Percentiles rank a stretch among this genome's conserved stretches.
Conservation (phyloP, 2,113 vertebrate species). For the Pelodiscus sinensis region DNA sequence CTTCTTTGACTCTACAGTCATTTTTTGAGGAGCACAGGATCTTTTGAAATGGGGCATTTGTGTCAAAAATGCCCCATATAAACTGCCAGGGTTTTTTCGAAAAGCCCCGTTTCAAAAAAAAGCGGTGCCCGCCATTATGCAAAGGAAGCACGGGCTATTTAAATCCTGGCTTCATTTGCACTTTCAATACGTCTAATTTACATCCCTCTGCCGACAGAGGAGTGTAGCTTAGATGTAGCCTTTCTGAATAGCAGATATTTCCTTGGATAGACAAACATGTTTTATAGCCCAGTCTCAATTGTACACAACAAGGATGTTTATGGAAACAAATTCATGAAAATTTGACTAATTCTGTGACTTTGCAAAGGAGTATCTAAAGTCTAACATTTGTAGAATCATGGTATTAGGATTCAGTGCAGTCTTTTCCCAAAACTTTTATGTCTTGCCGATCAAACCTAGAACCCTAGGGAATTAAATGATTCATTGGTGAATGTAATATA, state of each 20-base stretch:
- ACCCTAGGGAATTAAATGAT: not conserved
- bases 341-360: not conserved
- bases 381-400: slow-evolving; percentile 23
- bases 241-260: not conserved
- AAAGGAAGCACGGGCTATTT: no score
- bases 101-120: no score
- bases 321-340: not conserved
- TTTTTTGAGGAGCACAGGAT: no score
- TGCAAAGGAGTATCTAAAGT: slow-evolving; percentile 30
- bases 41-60: no score
- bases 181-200: no score
- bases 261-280: not conserved
- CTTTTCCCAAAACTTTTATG: slow-evolving; percentile 31
- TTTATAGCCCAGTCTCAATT: slow-evolving; percentile 14
- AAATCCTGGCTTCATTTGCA: no score
- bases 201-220: no score
- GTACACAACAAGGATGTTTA: slow-evolving; percentile 21
- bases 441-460: not conserved
- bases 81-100: no score
- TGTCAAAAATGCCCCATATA: no score
- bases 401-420: not conserved
- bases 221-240: no score
- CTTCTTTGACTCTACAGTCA: slow-evolving; percentile 27
- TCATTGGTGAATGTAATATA: not conserved
- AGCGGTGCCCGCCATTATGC: no score